Base-by-base conservation (phyloP, 2,888 invertebrate species). In the Eupithecia vulgata region DNA sequence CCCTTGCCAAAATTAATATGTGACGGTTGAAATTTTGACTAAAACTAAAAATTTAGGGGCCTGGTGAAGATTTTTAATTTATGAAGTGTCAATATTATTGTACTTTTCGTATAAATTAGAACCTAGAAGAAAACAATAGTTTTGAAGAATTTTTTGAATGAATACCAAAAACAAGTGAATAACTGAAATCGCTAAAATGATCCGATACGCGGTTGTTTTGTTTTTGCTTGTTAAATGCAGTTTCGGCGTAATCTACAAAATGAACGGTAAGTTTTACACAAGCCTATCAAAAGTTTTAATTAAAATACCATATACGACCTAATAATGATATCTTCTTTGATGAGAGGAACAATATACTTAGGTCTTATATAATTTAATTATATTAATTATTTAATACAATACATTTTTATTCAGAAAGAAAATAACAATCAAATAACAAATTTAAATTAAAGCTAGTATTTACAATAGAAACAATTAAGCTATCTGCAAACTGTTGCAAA, bases 181-280 rank as follows among this genome's bases (percentile, higher is more conserved):
- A 37, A 57, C 57, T 25, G 25, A 25, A 12, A 21, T 21, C 3
- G n/a, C 21, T 52, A 52, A 64, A 40, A 65, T 65, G 65, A 42
- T 37, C n/a, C 21, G 6, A 17, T 65, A 37, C 25, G 65, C 5
- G 37, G 6, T 65, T 40, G 65, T 65, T 40, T 42, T 65, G 40
- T 37, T 40, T 65, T 65, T 65, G 65, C 65, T 65, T 21, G 1
- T 65, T 21, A 42, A 65, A 65, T 42, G 40, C 65, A 40, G 65
- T 40, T 37, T 6, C 0, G 65, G 65, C 6, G 13, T 65, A 40
- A 40, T 65, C 40, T 65, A 65, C 25, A 65, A 65, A 42, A 65
- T 65, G 65, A 65, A 65, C 65, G 37, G 65, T 65, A 40, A 65
- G 65, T 65, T 40, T 64, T 35, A 30, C 34, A 7, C 1, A 8